Evolutionary conservation across 2,113 vertebrate species (phyloP), one percentile per base, ranked within the genome.

Genomic region (Cochlearius cochlearius): DNA sequence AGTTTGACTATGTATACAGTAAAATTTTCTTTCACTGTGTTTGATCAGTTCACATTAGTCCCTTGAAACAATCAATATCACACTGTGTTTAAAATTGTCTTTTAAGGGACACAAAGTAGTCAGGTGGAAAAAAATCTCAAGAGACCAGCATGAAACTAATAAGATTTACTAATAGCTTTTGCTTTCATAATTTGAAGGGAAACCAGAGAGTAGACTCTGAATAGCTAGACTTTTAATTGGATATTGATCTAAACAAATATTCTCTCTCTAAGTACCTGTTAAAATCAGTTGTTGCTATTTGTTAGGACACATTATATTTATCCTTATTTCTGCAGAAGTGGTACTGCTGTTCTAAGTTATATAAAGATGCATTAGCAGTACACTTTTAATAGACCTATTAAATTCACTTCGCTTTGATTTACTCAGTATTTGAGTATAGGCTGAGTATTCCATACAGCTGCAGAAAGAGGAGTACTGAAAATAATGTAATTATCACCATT

Each of bases 201-300:
- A 97, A 95, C 68, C 92, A 88, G 92, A 91, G 82, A 87, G 87
- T 76, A 76, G 77, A 32, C 86, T 95, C 75, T 88, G 92, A 93
- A 83, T 94, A 97, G 92, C 78, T 83, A 90, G 68, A 55, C 26
- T 92, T 76, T 87, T 97, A 98, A 98, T 97, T 98, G 95, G 94
- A 97, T 98, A 98, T 98, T 96, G 97, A 98, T 97, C 93, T 96
- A 95, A 97, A 97, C 88, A 97, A 96, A 98, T 97, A 97, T 96
- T 95, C 88, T 81, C 63, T 80, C 90, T 77, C 91, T 77, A 96
- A 92, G 63, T 75, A 88, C 75, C 95, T 96, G 89, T 95, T 96
- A 90, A 88, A 97, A 97, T 93, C 93, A 91, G 94, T 90, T 97
- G 78, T 76, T 15, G 16, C 94, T 92, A 50, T 96, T 96, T 95